Evolutionary conservation across 2,113 vertebrate species (phyloP).

Genomic region (Haemorhous mexicanus): DNA sequence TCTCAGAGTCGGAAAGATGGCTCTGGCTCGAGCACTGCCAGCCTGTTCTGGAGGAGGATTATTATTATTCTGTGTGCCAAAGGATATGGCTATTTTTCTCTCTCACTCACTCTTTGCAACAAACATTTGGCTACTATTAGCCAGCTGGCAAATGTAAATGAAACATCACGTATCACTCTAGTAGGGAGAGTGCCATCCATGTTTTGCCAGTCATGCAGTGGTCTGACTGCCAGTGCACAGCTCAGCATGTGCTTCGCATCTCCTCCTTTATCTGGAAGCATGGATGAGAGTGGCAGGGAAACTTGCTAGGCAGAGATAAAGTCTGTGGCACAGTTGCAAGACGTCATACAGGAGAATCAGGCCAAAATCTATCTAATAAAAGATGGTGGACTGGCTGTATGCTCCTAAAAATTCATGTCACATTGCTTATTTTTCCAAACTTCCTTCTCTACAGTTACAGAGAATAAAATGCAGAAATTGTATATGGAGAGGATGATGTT

Average conservation of each 20-base stretch:
- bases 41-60: constrained; percentile 71
- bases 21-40: constrained; percentile 75
- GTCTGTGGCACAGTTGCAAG: not conserved
- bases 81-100: constrained; percentile 61
- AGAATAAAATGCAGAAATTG: not conserved
- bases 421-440: not conserved
- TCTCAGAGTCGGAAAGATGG: constrained; percentile 76
- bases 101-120: constrained; percentile 57
- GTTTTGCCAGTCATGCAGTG: constrained; percentile 22
- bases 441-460: not conserved
- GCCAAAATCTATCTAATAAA: not conserved
- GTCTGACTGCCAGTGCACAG: constrained; percentile 28
- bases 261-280: not conserved
- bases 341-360: not conserved
- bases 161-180: constrained; percentile 35
- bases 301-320: not conserved
- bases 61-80: constrained; percentile 69
- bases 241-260: not conserved
- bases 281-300: not conserved
- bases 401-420: not conserved
- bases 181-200: not conserved
- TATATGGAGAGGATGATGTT: not conserved
- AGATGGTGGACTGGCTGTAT: not conserved
- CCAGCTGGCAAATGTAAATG: constrained; percentile 68
- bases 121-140: constrained; percentile 71